phyloP scores from a whole-genome alignment of 2,888 invertebrate species.

The Drosophila aldrichi region DNA sequence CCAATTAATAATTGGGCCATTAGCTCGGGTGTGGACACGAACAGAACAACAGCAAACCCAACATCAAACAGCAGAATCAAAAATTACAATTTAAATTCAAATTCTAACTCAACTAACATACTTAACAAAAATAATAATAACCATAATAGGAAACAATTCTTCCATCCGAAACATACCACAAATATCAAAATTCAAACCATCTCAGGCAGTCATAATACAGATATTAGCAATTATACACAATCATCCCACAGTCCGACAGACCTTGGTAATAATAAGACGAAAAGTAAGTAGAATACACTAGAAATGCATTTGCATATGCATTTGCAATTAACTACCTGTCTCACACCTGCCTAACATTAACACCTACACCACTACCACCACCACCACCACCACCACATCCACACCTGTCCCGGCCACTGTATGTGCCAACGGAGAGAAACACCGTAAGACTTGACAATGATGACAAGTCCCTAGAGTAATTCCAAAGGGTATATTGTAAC shows the following conservation, averaged over 20 bases:
- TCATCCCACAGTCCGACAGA: constrained; percentile 87
- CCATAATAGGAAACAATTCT: constrained; percentile 56
- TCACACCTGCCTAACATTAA: background rate
- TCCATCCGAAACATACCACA: constrained; percentile 70
- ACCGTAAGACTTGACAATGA: background rate
- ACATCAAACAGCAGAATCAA: constrained; percentile 2
- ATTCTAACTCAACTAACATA: constrained; percentile 24
- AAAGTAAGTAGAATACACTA: constrained; percentile 66
- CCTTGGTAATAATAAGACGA: constrained; percentile 81
- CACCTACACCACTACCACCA: background rate
- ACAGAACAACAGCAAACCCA: constrained; percentile 7
- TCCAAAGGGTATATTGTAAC: background rate
- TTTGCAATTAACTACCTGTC: constrained; percentile 4
- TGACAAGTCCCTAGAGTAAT: background rate
- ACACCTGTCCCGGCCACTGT: background rate
- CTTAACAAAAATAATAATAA: constrained; percentile 21
- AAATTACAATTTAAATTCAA: background rate
- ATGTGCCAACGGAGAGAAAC: background rate
- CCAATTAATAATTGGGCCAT: constrained; percentile 46
- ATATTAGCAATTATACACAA: constrained; percentile 72
- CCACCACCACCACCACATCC: background rate
- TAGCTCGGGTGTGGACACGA: constrained; percentile 25
- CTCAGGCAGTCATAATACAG: constrained; percentile 57
- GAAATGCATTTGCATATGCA: constrained; percentile 15
- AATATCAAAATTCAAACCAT: constrained; percentile 73